Conservation (phyloP, 2,797 vertebrate genomes). For the Onychomys torridus region DNA sequence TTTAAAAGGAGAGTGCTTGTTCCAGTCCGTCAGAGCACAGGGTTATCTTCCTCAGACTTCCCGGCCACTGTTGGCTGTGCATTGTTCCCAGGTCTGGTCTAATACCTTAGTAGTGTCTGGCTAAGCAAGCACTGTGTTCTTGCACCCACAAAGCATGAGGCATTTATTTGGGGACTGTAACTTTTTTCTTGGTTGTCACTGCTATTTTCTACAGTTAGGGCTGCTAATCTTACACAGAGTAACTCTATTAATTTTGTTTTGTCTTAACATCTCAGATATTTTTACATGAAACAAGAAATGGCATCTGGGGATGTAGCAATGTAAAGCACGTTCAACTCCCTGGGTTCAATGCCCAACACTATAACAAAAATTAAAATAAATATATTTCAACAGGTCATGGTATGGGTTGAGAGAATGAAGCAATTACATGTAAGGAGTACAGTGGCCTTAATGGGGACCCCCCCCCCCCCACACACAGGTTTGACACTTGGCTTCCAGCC, state of each 20-base stretch:
- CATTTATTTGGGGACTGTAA: constrained; percentile 18
- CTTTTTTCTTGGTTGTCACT: not conserved
- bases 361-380: not conserved
- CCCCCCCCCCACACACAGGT: too few species aligned
- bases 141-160: not conserved
- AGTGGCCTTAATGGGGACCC: not conserved
- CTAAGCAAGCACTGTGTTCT: not conserved
- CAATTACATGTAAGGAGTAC: not conserved
- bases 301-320: not conserved
- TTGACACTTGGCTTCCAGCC: not conserved
- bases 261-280: not conserved
- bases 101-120: not conserved
- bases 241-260: not conserved
- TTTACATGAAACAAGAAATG: not conserved
- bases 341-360: not conserved
- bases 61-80: not conserved
- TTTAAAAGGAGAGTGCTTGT: not conserved
- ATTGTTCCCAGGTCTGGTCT: not conserved
- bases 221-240: not conserved
- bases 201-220: not conserved
- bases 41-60: not conserved
- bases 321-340: not conserved
- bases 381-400: not conserved
- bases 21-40: accelerated
- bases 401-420: not conserved